Evolutionary conservation across 2,797 vertebrate species (phyloP), one percentile per base, ranked within the genome.

Genomic region (Leucoraja ocellata): DNA sequence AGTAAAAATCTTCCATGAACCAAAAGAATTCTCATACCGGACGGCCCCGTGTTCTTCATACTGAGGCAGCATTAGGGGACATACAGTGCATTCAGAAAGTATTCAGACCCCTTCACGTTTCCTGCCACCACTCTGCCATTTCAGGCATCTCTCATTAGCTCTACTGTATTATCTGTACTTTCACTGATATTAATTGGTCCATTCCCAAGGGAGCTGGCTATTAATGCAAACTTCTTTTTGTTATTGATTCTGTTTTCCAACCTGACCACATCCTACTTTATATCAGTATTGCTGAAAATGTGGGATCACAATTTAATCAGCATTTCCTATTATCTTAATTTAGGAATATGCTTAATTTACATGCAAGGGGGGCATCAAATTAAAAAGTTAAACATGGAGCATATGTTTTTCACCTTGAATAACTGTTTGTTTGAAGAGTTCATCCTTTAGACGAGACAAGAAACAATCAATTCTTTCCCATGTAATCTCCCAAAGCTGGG

Each of bases 381-480:
- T 39, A 28, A 23, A 81, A 5, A 23, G 18, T 25, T 39, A 81
- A 93, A 79, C 8, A 54, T 93, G 36, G 54, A 58, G 9, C 13
- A 10, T 1, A 78, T 80, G 79, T n/a, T 91, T 39, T 68, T 0
- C 96, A 98, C 98, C 98, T 95, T 97, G 97, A 94, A 99, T 98
- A 94, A 99, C 97, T 0, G 99, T 98, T 95, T 99, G 99, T 93
- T 99, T 99, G 95, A 99, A 99, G 94, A 99, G 98, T 94, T 99
- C 99, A 95, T 99, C 98, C 93, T 97, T 96, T 78, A 99, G 97
- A 93, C 96, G 96, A 80, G 99, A 99, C 95, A 99, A 96, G 96
- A 99, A 99, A 95, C 98, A 99, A 95, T 98, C 98, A 8, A 99
- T 99, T 46, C 99, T 96, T 93, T 99, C 99, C 99, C 99, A 99